Base-by-base conservation (phyloP, 2,113 vertebrate genomes). In the Spermophilus dauricus region DNA sequence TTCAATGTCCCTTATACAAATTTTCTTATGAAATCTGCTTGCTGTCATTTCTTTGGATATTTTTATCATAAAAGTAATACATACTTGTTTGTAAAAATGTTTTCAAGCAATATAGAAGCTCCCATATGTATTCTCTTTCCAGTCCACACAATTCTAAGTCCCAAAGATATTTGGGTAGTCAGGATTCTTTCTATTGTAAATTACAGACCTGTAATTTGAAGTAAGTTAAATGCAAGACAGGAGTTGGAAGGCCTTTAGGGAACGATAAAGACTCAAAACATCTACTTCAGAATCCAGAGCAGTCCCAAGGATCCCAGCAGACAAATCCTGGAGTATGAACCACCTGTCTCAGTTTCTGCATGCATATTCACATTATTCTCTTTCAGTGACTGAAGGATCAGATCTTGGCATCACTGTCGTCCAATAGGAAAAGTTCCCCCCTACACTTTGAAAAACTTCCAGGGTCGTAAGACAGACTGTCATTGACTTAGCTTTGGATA, bases 51-150 rank as follows among this genome's bases (percentile, higher is more conserved):
- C 18, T 72, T 58, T 65, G 53, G 8, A 20, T 53, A 65, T 83
- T 91, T 86, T 92, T 75, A 75, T 30, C 77, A 86, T 53, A 92
- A 37, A 90, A 80, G 16, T 56, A 91, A 24, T 61, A 56, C 77
- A 53, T 26, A 30, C 22, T 84, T 92, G 30, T 72, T 91, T 26
- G 69, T 26, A 91, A 75, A 83, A 75, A 24, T 18, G 22, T 89
- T 69, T 78, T 58, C 18, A 72, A 89, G 72, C 22, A 89, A 69
- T 24, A 65, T 58, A 81, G 90, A 95, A 94, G 8, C 4, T 86
- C 22, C 28, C 63, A 24, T 42, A 65, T 37, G 14, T 76, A 39
- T n/a, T 24, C 28, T 92, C 24, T 94, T 90, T 72, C n/a, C 45
- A 92, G 70, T 22, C 28, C 70, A 87, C 14, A 80, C 17, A 81